phyloP scores from a whole-genome alignment of 2,797 vertebrate genomes.

The Steatocranus sp. region DNA sequence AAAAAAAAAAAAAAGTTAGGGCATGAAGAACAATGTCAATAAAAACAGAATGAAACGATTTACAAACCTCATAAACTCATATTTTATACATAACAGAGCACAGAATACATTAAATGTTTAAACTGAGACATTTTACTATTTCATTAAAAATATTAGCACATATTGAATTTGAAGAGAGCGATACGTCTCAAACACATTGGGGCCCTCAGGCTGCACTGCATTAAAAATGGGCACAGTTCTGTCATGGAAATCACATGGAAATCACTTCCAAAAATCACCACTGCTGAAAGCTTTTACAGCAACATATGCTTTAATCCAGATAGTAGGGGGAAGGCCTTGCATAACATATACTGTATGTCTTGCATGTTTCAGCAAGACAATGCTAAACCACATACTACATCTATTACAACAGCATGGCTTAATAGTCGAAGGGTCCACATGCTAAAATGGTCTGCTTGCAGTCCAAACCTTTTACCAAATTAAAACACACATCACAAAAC shows the following conservation, averaged over 20 bases:
- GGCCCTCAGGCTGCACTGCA: neutral
- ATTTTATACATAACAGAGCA: neutral
- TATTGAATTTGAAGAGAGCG: neutral
- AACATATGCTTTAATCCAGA: neutral
- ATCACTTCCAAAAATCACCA: neutral
- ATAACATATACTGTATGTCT: neutral
- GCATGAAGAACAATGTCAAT: neutral
- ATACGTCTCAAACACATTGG: neutral
- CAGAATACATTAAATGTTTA: neutral
- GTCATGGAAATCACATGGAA: neutral
- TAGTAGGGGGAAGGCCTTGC: neutral
- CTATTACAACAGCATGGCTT: neutral
- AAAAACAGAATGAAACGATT: neutral
- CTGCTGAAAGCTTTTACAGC: neutral
- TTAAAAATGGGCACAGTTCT: neutral
- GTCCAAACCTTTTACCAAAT: neutral
- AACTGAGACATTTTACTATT: neutral
- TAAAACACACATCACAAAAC: neutral
- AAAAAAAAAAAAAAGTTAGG: neutral
- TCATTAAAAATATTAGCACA: neutral
- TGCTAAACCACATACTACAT: neutral
- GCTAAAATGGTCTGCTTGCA: neutral
- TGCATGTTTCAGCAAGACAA: neutral
- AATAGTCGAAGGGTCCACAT: neutral
- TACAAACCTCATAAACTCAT: neutral